Conservation (phyloP, 2,888 invertebrate species). For the Temnothorax rugatulus region DNA sequence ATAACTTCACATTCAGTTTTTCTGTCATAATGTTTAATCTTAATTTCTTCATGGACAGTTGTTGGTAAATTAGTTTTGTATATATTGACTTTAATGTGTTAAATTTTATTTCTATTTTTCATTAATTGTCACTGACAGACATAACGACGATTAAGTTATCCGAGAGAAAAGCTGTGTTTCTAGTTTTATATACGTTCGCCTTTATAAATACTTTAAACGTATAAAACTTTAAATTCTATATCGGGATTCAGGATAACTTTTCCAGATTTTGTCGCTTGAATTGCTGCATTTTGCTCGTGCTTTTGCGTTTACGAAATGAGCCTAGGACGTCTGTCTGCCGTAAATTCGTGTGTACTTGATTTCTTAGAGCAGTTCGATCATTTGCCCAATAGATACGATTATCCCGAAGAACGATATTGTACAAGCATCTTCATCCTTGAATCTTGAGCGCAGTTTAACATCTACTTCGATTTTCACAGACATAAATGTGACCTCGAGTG, state of each 20-base stretch:
- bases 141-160: neutral
- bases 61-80: neutral
- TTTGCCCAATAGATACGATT: neutral
- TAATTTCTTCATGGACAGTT: neutral
- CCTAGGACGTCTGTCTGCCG: neutral
- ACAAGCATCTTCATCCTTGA: neutral
- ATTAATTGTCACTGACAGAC: neutral
- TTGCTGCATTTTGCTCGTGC: neutral
- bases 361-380: neutral
- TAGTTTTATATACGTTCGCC: neutral
- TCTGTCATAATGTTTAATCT: neutral
- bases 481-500: neutral
- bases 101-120: neutral
- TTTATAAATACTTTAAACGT: neutral
- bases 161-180: neutral
- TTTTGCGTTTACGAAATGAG: neutral
- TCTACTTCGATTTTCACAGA: neutral
- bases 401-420: neutral
- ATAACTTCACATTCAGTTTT: neutral
- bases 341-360: neutral
- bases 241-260: slow-evolving; percentile 1
- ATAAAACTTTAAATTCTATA: slow-evolving; percentile 3
- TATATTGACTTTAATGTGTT: neutral
- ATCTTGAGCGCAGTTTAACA: neutral
- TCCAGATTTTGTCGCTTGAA: slow-evolving; percentile 5